Evolutionary conservation across 2,888 invertebrate species (phyloP), one percentile per base, ranked within the genome.

Genomic region (Pimpla rufipes): DNA sequence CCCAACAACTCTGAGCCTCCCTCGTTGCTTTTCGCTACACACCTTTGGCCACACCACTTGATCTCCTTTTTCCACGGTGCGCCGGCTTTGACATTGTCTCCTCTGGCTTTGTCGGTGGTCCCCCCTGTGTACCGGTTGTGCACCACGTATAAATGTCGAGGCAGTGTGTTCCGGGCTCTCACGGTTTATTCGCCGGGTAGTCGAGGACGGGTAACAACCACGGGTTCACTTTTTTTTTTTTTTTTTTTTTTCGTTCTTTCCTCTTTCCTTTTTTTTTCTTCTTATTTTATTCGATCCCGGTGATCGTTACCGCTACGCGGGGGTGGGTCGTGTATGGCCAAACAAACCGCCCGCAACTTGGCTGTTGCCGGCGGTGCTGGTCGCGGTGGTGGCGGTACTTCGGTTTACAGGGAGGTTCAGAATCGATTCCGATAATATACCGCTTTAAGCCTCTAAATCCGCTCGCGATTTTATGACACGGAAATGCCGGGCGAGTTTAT

Each of bases 301-400:
- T 83, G 83, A 83, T 83, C 83, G 83, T 77, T 83, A 80, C 83
- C 80, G 83, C 79, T 62, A 73, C 73, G 70, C 64, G 76, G 73
- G 50, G 29, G 29, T 29, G 3, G 29, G 29, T 5, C n/a, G 59
- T 42, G 40, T 66, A 66, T 75, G 67, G 79, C 83, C 77, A 77
- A 80, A 83, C 83, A 83, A 80, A 80, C 83, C 79, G 67, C 71
- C n/a, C 35, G 50, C 50, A 35, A 67, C 71, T 79, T 21, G 37
- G 75, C 47, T 67, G 67, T 45, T 83, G 59, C 52, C 29, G 29
- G 5, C 29, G 29, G 29, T 23, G 59, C 37, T 79, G 62, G 62
- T 37, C 16, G 59, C 11, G 35, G 57, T 37, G 29, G 21, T 52
- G 10, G n/a, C 21, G 42, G 18, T 40, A 35, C 40, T 37, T 40